Percentiles rank a stretch among this genome's conserved stretches.
phyloP scores from a whole-genome alignment of 2,888 invertebrate species.

The Melinaea menophilus region DNA sequence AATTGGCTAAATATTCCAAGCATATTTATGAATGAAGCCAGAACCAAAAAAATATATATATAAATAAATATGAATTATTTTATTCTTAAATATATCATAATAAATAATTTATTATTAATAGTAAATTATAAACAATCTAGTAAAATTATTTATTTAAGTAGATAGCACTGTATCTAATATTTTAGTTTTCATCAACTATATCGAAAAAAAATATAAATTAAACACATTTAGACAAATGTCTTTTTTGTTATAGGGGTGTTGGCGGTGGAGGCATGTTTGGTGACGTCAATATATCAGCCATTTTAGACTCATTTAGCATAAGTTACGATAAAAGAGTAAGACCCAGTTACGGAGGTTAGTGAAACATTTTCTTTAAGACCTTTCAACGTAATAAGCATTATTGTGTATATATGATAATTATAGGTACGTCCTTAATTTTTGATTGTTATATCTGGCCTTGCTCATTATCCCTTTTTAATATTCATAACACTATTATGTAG shows the following conservation, averaged over 20 bases:
- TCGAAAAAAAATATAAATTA: no score
- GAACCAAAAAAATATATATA: no score
- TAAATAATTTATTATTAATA: no score
- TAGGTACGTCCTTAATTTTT: neutral
- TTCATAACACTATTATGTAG: no score
- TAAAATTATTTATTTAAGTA: no score
- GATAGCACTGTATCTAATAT: neutral
- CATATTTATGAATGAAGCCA: no score
- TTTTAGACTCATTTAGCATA: constrained; percentile 96
- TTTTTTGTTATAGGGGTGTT: constrained; percentile 77
- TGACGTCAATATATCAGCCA: constrained; percentile 96
- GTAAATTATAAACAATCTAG: no score
- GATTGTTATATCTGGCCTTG: no score
- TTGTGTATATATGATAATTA: neutral
- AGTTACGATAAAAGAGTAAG: constrained; percentile 99
- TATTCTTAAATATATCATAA: no score
- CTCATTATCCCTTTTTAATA: no score
- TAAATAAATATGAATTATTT: no score
- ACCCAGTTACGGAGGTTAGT: constrained; percentile 97
- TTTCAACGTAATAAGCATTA: constrained; percentile 7
- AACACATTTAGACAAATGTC: neutral
- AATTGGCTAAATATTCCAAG: no score
- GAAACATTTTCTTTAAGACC: constrained; percentile 13
- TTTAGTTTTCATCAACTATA: neutral
- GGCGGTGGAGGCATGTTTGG: constrained; percentile 91